Evolutionary conservation across 1,140 invertebrate species (phyloP).

Genomic region (Conus betulinus): DNA sequence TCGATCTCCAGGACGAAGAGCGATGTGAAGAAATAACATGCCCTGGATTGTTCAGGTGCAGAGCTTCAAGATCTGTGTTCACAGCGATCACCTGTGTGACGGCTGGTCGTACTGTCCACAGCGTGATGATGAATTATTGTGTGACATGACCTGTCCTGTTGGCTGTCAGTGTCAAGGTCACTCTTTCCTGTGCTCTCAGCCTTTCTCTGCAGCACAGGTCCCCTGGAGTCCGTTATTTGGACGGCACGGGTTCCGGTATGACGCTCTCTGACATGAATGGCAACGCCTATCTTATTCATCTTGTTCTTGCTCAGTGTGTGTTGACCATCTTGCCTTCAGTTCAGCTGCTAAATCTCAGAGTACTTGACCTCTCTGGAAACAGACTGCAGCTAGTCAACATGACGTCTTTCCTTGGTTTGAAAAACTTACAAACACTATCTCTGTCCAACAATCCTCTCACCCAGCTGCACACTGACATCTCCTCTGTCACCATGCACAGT

Average conservation of each 20-base stretch:
- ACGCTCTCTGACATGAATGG: not conserved
- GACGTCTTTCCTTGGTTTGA: slow-evolving; percentile 10
- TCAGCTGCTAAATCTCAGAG: not conserved
- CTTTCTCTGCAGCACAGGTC: not conserved
- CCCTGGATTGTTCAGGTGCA: slow-evolving; percentile 1
- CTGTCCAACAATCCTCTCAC: slow-evolving; percentile 18
- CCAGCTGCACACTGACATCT: not conserved
- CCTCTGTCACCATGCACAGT: not conserved
- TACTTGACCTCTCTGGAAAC: slow-evolving; percentile 28
- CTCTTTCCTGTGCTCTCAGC: slow-evolving; percentile 5
- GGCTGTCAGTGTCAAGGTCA: slow-evolving; percentile 26
- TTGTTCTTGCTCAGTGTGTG: not conserved
- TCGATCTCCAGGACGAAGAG: not conserved
- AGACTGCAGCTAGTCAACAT: not conserved
- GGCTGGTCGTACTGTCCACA: slow-evolving; percentile 24
- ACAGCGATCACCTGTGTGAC: slow-evolving; percentile 13
- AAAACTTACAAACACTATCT: slow-evolving; percentile 20
- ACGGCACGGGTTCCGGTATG: not conserved
- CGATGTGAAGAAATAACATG: not conserved
- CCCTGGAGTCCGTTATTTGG: slow-evolving; percentile 17
- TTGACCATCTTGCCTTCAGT: not conserved
- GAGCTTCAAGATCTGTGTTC: not conserved
- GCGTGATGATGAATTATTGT: slow-evolving; percentile 40
- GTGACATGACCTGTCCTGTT: slow-evolving; percentile 26
- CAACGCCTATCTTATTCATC: slow-evolving; percentile 12